Conservation (phyloP, 2,888 invertebrate species). For the Sipha maydis region DNA sequence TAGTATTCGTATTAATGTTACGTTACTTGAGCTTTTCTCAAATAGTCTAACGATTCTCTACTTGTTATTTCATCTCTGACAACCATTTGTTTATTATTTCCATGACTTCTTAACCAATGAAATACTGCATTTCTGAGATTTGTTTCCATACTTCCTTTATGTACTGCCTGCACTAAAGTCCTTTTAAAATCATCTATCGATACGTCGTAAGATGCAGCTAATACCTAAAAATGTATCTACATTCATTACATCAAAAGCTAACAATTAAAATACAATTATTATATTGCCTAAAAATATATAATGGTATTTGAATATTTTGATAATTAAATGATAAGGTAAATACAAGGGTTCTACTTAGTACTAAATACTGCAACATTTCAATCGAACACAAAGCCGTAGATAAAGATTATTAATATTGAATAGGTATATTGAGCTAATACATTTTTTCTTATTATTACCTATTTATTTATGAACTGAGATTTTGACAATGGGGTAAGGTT, state of each 20-base stretch:
- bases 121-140: conserved; percentile 86
- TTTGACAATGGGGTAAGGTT: too few relatives aligned
- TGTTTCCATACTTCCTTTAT: conserved; percentile 81
- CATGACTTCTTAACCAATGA: conserved; percentile 77
- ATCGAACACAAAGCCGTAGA: too few relatives aligned
- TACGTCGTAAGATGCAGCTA: conserved; percentile 81
- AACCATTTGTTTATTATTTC: conserved; percentile 66
- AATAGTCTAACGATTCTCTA: conserved; percentile 77
- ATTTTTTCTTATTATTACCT: too few relatives aligned
- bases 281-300: not conserved
- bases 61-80: conserved; percentile 66
- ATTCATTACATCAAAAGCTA: not conserved
- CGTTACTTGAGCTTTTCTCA: conserved; percentile 80
- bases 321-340: too few relatives aligned
- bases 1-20: not conserved
- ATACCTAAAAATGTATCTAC: conserved; percentile 71
- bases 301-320: not conserved
- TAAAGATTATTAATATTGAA: too few relatives aligned
- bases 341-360: too few relatives aligned
- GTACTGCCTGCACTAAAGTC: conserved; percentile 80
- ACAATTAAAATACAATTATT: not conserved
- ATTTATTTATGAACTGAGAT: too few relatives aligned
- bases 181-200: conserved; percentile 82
- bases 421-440: too few relatives aligned
- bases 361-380: too few relatives aligned